Evolutionary conservation across 2,113 vertebrate genomes (phyloP), one percentile per base, ranked within the genome.

Genomic region (Drymodes brunneopygia): DNA sequence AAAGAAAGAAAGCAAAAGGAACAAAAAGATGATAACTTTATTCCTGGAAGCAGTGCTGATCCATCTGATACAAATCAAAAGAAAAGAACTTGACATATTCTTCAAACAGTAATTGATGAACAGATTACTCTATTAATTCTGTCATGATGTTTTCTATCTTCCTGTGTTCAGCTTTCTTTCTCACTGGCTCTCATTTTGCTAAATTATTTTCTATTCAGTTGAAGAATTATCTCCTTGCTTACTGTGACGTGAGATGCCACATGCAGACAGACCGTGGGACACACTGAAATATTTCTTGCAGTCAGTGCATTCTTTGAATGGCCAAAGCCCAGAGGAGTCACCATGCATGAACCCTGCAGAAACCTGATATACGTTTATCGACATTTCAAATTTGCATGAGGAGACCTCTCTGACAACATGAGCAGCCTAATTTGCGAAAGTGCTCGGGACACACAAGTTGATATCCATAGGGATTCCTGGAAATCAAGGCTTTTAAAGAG

Each of bases 91-190:
- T 72, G 62, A 82, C 62, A 29, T 54, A 47, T 8, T 51, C 20
- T 87, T 92, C 53, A 90, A 73, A 94, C 23, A 54, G 53, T 44
- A 91, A 84, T 11, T 71, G 56, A 83, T 81, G 42, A 91, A 78
- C 11, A 81, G 44, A 87, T 91, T 54, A 65, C 38, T 66, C 25
- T 60, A 56, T 64, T 92, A 91, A 84, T 79, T 88, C 23, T 74
- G 21, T n/a, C 47, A 60, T 23, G 19, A 14, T 51, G 15, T 21
- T 78, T 81, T 60, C 56, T 78, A 15, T 56, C 47, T 64, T 90
- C 29, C 17, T 15, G 6, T 31, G 35, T 57, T 51, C 48, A 75
- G 7, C 57, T 81, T 67, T 84, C 54, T 45, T 81, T 78, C 51
- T 74, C 51, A 28, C 8, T 33, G 70, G 64, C 10, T 81, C 56